These are phyloP conservation scores for Leptinotarsa juncta DNA, from an alignment of 2,888 invertebrate species.

Conservation along the genomic window DNA sequence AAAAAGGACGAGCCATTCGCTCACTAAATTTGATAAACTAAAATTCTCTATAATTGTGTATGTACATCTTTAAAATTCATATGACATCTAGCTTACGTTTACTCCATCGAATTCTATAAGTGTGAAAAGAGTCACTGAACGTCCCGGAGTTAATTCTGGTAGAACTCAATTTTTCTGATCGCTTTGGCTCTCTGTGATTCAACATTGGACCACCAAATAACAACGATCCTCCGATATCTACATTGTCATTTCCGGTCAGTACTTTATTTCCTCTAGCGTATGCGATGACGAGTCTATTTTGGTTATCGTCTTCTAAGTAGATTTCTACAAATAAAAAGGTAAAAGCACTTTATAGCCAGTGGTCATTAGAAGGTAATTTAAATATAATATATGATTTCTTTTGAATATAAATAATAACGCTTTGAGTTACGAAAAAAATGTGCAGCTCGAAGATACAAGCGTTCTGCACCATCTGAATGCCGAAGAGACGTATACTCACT, in stretches of 20 bases:
- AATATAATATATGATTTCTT: too few relatives aligned
- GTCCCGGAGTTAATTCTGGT: conserved; percentile 33
- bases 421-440: too few relatives aligned
- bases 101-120: conserved; percentile 75
- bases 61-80: too few relatives aligned
- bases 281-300: conserved; percentile 58
- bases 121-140: conserved; percentile 74
- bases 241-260: conserved; percentile 56
- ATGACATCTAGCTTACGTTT: conserved; percentile 65
- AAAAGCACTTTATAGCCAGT: too few relatives aligned
- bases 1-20: too few relatives aligned
- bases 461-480: too few relatives aligned
- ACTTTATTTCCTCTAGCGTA: conserved; percentile 63
- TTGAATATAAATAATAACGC: too few relatives aligned
- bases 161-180: conserved; percentile 43
- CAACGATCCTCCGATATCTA: conserved; percentile 64
- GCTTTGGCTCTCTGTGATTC: conserved; percentile 53
- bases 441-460: too few relatives aligned
- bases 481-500: too few relatives aligned
- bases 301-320: conserved; percentile 49
- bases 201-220: conserved; percentile 69
- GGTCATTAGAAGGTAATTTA: too few relatives aligned
- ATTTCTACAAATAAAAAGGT: conserved; percentile 50
- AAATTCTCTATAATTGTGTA: too few relatives aligned
- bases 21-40: too few relatives aligned